Evolutionary conservation across 2,797 vertebrate species (phyloP).

Genomic region (Tinamus major): DNA sequence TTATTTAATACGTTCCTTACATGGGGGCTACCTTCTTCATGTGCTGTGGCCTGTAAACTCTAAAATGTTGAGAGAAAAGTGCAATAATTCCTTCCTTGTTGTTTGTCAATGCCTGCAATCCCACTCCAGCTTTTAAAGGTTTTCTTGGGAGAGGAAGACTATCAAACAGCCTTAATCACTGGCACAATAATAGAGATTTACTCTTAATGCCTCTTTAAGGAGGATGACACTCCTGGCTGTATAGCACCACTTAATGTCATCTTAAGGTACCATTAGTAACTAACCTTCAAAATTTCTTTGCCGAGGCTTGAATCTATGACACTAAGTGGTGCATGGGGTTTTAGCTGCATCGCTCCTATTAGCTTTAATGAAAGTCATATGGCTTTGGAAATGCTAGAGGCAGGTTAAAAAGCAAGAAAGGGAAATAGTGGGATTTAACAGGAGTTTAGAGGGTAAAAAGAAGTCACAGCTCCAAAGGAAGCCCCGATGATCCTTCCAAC

Average conservation of each 20-base stretch:
- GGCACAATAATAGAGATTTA: constrained; percentile 6
- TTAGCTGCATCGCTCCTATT: background rate
- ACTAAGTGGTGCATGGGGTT: background rate
- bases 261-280: constrained; percentile 60
- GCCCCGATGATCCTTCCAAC: background rate
- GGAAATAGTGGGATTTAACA: background rate
- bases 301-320: constrained; percentile 1
- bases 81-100: background rate
- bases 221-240: constrained; percentile 12
- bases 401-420: background rate
- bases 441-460: background rate
- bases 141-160: constrained; percentile 9
- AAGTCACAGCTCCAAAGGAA: background rate
- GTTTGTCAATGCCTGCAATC: background rate
- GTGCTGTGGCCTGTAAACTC: background rate
- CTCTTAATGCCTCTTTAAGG: constrained; percentile 12
- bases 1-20: constrained; percentile 58
- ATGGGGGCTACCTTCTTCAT: background rate
- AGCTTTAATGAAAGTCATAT: background rate
- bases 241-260: constrained; percentile 49
- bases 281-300: constrained; percentile 36
- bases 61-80: background rate
- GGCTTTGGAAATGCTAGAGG: background rate
- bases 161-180: constrained; percentile 48
- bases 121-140: background rate